phyloP scores from a whole-genome alignment of 2,797 vertebrate genomes.

The Schizothorax lantsangensis region DNA sequence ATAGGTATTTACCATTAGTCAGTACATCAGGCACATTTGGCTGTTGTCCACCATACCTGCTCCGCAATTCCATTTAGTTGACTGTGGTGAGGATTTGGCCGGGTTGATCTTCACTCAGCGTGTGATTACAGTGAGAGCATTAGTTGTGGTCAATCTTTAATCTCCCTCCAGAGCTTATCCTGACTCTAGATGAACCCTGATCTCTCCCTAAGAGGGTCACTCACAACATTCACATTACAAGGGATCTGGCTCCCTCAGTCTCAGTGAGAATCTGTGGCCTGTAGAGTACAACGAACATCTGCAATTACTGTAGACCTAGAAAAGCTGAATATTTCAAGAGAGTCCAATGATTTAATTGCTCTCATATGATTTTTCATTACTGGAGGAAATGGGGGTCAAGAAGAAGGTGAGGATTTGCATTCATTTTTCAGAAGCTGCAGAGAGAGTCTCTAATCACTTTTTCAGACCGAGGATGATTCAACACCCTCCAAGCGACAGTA shows the following conservation, averaged over 20 bases:
- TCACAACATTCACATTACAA: conserved; percentile 37
- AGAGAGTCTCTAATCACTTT: conserved; percentile 20
- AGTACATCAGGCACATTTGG: conserved; percentile 51
- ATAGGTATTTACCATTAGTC: not conserved
- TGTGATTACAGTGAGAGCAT: conserved; percentile 45
- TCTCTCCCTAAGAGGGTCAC: conserved; percentile 30
- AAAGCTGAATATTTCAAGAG: not conserved
- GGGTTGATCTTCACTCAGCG: conserved; percentile 41
- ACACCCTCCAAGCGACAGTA: not conserved
- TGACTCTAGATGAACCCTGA: conserved; percentile 44
- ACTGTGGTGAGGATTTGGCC: conserved; percentile 32
- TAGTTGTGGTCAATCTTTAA: conserved; percentile 43
- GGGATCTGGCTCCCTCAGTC: conserved; percentile 13
- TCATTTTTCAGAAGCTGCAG: conserved; percentile 22
- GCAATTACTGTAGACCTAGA: not conserved
- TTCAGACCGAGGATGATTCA: not conserved
- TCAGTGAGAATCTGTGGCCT: not conserved
- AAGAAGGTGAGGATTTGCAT: conserved; percentile 11
- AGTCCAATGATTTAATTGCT: conserved; percentile 31
- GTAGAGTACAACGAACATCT: not conserved
- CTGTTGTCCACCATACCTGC: conserved; percentile 21
- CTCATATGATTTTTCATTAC: conserved; percentile 38
- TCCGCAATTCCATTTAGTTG: conserved; percentile 31
- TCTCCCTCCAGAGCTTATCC: conserved; percentile 43
- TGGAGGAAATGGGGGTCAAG: conserved; percentile 14